Base-by-base conservation (phyloP, 2,113 vertebrate species). In the Phoxinus phoxinus region DNA sequence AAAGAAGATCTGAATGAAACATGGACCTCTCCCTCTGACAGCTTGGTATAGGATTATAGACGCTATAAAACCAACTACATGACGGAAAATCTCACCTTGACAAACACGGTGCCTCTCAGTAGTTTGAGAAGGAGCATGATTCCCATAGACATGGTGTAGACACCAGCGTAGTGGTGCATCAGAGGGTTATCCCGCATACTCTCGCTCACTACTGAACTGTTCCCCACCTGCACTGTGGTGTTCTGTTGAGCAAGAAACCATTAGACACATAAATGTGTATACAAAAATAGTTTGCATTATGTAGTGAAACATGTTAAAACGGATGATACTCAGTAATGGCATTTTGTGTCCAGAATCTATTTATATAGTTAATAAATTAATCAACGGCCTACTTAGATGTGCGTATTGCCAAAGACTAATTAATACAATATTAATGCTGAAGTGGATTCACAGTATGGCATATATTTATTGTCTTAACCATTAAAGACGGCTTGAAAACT, bases 101-200 rank as follows among this genome's bases (percentile, higher is more conserved):
- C 97, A 73, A 98, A 98, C 84, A 93, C 96, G 2, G 98, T 88
- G 0, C 97, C 97, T 56, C 97, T 94, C 32, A 98, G 86, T 37
- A 96, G 93, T 90, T 98, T 98, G 90, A 98, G 91, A 11, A 98
- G 85, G 85, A 98, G 92, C 96, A 98, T 98, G 81, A 96, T 93
- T 1, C 91, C 96, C 97, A 98, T 98, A n/a, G 97, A 98, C 69
- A 97, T 94, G 0, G 96, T 94, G 0, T 98, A 98, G 90, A 98
- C 92, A 44, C 93, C 92, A 15, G 96, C 94, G 0, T 98, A 98
- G 90, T 97, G 96, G 48, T 93, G 95, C 96, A 98, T 96, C 88
- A 92, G 90, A 79, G 97, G 97, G 65, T 98, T 96, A 89, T 98
- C 97, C 85, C 95, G 96, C 96, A 98, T 98, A 85, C 96, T 97